Evolutionary conservation across 2,797 vertebrate genomes (phyloP), one percentile per base, ranked within the genome.

Genomic region (Onychomys torridus): DNA sequence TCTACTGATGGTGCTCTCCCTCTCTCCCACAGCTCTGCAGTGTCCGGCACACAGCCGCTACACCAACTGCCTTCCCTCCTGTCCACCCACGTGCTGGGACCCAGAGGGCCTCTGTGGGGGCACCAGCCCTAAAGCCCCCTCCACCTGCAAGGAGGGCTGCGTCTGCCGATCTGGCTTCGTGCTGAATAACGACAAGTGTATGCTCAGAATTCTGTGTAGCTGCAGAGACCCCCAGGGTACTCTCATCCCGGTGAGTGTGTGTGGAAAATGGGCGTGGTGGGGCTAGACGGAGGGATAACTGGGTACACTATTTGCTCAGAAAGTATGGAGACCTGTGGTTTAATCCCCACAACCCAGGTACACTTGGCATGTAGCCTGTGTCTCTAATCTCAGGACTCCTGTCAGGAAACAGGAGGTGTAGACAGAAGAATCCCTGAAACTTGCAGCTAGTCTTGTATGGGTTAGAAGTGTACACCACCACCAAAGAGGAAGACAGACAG

Each of bases 211-310:
- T 21, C 65, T 4, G 43, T 85, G 83, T 49, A 32, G 10, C 43
- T 85, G 83, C 63, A 67, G 23, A 34, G 43, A 67, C 0, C 6
- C 83, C 11, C 83, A 67, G 32, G 40, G 61, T 67, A 32, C 0
- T 14, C 98, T 98, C 94, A 98, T 99, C 25, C 98, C 98, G 0
- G 99, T 99, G 97, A 99, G 99, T 98, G 21, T 16, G 13, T 16
- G 13, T 21, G 32, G 10, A 46, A 25, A 14, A 8, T 49, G 46
- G 43, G 19, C 43, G 52, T 69, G 61, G 16, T 43, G 11, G 12
- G 63, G 63, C 32, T 49, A 49, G 10, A 34, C 29, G 16, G 29
- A 32, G 46, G 59, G 19, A 27, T 49, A 6, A 8, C 16, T 49
- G 11, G 83, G 27, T 32, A 21, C 29, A 67, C 17, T 43, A 63